Base-by-base conservation (phyloP, 2,797 vertebrate genomes). In the Mastacembelus armatus region DNA sequence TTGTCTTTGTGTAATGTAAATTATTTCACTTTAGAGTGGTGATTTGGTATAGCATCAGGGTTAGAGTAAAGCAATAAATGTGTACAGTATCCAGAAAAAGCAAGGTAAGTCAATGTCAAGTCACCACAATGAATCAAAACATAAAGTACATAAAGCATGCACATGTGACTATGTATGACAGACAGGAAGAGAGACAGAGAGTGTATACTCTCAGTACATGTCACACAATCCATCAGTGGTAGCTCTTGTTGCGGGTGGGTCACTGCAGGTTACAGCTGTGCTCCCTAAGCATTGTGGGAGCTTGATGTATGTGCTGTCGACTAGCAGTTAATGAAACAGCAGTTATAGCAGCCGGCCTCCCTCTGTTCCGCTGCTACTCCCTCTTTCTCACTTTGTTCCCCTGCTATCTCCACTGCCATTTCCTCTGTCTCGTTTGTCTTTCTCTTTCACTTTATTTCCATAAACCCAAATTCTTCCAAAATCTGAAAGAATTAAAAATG, bases 281-380 rank as follows among this genome's bases (percentile, higher is more conserved):
- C 83, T 90, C 86, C 84, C 84, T 74, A 77, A 84, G 88, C 86
- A 89, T 91, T 85, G 84, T 82, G 84, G 82, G 80, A 84, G 67
- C 82, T 87, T 92, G 90, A 92, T 92, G 87, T 92, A 92, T 92
- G 83, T 91, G 88, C 89, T 91, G 88, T 90, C 90, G 78, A 47
- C 61, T 72, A 58, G 78, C 83, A 87, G 88, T 92, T 92, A 92
- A 92, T 93, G 90, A 92, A 92, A 91, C 90, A 87, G 84, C 89
- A 84, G 84, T 81, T 78, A 49, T 71, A 78, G 70, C 73, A 52
- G 64, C 58, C 36, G 12, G 52, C 77, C 80, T 85, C 19, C 55
- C 42, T 52, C n/a, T n/a, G n/a, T n/a, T 61, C 64, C 22, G 5
- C 63, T 44, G 16, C 59, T 60, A 7, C 59, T 60, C 58, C 55